phyloP scores from a whole-genome alignment of 2,113 vertebrate species.

The Dryoscopus gambensis region DNA sequence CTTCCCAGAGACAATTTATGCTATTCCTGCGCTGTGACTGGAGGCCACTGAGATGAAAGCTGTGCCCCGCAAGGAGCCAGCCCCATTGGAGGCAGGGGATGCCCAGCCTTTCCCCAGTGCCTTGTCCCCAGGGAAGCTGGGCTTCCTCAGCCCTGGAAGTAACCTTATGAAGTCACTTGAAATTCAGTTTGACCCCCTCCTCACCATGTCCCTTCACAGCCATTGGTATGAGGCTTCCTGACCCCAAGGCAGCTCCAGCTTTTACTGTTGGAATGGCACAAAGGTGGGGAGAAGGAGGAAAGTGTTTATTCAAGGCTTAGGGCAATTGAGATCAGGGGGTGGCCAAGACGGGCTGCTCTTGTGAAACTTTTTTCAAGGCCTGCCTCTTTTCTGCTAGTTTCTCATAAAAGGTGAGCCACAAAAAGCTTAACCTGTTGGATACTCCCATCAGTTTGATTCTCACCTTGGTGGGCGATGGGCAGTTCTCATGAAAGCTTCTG shows the following conservation, averaged over 20 bases:
- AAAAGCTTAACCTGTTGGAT: not conserved
- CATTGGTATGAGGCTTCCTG: not conserved
- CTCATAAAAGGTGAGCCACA: not conserved
- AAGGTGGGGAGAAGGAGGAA: not conserved
- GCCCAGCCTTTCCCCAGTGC: not conserved
- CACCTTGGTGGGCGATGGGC: fast-evolving
- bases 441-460: not conserved
- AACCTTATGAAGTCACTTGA: not conserved
- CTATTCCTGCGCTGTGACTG: not conserved
- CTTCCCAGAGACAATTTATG: not conserved
- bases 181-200: not conserved
- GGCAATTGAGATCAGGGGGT: not conserved
- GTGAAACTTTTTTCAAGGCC: not conserved
- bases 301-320: not conserved
- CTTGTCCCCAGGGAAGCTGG: not conserved
- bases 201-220: not conserved
- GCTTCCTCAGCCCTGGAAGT: not conserved
- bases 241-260: not conserved
- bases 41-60: not conserved
- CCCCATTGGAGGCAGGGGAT: fast-evolving
- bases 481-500: not conserved
- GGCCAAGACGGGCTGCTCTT: not conserved
- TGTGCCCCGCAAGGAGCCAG: not conserved
- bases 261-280: not conserved
- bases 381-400: not conserved